phyloP scores from a whole-genome alignment of 1,140 invertebrate genomes.

The Bombus fervidus region DNA sequence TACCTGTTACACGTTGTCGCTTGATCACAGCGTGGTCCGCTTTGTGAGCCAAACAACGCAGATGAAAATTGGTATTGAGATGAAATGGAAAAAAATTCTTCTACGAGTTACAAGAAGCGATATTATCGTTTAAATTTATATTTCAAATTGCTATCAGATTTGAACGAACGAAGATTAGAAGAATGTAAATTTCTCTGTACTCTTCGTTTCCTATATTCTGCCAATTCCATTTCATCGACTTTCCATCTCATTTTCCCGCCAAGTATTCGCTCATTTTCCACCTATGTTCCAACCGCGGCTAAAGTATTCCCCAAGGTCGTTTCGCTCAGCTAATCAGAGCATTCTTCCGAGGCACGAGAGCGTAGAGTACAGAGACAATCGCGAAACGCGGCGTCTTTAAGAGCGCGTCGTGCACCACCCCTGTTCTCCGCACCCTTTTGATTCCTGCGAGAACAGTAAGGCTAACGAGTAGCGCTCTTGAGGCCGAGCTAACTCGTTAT shows the following conservation, averaged over 20 bases:
- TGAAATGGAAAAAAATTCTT: too few relatives aligned
- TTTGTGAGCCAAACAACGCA: too few relatives aligned
- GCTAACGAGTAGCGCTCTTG: conserved; percentile 60
- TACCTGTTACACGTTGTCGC: too few relatives aligned
- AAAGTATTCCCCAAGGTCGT: background rate
- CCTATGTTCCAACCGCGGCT: background rate
- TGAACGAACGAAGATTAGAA: too few relatives aligned
- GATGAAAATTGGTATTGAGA: too few relatives aligned
- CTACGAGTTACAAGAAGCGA: too few relatives aligned
- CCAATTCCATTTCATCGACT: too few relatives aligned
- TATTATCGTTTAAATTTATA: too few relatives aligned
- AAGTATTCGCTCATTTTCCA: background rate
- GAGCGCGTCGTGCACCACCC: background rate
- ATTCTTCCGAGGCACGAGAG: background rate
- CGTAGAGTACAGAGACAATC: background rate
- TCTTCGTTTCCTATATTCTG: too few relatives aligned
- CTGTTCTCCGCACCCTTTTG: background rate
- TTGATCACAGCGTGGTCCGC: too few relatives aligned
- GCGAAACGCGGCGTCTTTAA: background rate
- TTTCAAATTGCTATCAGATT: too few relatives aligned
- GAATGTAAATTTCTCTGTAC: too few relatives aligned
- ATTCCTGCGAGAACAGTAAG: conserved; percentile 45
- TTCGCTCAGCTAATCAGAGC: background rate
- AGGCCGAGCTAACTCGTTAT: conserved; percentile 30
- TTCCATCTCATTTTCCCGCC: background rate